Evolutionary conservation across 1,140 invertebrate genomes (phyloP), one percentile per base, ranked within the genome.

Genomic region (Pseudachorutes palmiensis): DNA sequence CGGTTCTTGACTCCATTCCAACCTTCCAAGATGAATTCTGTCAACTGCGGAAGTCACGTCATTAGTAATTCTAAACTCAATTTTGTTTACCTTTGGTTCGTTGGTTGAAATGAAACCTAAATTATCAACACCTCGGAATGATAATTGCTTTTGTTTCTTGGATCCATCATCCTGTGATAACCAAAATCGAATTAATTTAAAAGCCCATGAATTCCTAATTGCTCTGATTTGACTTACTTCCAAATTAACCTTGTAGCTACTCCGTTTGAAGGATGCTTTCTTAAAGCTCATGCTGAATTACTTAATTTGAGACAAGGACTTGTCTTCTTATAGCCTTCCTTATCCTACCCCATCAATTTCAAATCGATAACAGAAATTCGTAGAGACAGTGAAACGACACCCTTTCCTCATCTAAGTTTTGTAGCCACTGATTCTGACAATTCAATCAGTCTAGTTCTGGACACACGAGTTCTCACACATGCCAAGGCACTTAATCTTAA

Each of bases 321-420:
- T 5, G 12, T 24, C 36, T 55, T 22, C 51, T 12, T 9, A 19
- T 19, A 45, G 36, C 36, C 36, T 45, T 19, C 36, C 36, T 45
- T 55, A 55, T 24, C 51, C 51, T 55, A 55, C 24, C 51, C 51
- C 51, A 55, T 55, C 24, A 55, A 55, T 55, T 55, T 12, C 24
- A 26, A 24, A 12, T 55, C 12, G 51, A 14, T 16, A 22, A 9
- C 24, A 5, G 51, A 55, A 55, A 55, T 55, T 24, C 5, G 51
- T 5, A 45, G 19, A 45, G 51, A 22, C 9, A 55, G 24, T 12
- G 5, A 26, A 55, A 24, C 5, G 51, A 55, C 9, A 55, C 12
- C 24, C 24, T 55, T 55, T 22, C 51, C 24, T 55, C 51, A 55
- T 55, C 5, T 12, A 55, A 16, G 51, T 5, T 55, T 55, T 22